Evolutionary conservation across 2,113 vertebrate genomes (phyloP).

Genomic region (Struthidea cinerea): DNA sequence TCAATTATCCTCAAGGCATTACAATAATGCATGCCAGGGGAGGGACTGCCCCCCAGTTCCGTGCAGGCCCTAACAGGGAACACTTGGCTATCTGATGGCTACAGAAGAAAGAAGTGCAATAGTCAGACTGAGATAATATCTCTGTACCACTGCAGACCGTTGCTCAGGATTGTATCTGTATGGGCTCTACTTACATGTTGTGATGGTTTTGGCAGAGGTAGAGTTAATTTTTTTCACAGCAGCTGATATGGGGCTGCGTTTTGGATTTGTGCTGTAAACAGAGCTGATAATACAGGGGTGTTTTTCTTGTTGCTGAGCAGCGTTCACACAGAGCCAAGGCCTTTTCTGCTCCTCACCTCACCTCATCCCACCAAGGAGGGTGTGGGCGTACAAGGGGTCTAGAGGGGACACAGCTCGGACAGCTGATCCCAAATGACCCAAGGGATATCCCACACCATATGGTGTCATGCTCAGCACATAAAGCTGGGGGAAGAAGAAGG

Average conservation of each 20-base stretch:
- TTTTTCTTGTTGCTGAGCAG: not conserved
- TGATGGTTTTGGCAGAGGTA: not conserved
- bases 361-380: fast-evolving
- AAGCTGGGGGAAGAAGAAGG: not conserved
- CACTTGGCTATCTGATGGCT: not conserved
- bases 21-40: not conserved
- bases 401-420: not conserved
- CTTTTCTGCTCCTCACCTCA: not conserved
- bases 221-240: not conserved
- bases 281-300: no score
- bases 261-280: not conserved
- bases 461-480: not conserved
- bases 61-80: not conserved
- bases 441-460: not conserved
- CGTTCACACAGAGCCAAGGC: not conserved
- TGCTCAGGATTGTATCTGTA: not conserved
- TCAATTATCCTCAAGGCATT: not conserved
- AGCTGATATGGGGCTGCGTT: not conserved
- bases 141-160: not conserved
- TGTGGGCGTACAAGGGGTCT: not conserved
- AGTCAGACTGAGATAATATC: not conserved
- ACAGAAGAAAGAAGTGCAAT: not conserved
- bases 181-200: not conserved
- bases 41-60: not conserved
- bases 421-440: not conserved